Conservation (phyloP, 2,113 vertebrate species). For the Sisor rabdophorus region DNA sequence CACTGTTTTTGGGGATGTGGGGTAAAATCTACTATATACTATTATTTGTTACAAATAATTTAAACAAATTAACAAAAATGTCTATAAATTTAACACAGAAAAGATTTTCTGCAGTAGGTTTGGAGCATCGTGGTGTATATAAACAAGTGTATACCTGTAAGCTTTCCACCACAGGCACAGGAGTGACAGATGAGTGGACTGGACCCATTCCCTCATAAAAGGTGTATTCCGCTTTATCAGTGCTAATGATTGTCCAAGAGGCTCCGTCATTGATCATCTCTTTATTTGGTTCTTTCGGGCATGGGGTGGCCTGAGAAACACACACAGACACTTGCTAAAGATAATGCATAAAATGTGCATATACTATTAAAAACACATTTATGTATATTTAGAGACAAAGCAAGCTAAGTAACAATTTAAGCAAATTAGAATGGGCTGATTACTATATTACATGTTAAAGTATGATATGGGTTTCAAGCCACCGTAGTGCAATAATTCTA, state of each 20-base stretch:
- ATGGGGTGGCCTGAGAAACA: constrained; percentile 90
- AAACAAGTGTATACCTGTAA: constrained; percentile 77
- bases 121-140: background rate
- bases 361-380: constrained; percentile 17
- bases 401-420: background rate
- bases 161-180: constrained; percentile 98
- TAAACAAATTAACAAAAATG: too few relatives aligned
- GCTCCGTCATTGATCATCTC: constrained; percentile 99
- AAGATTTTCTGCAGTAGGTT: too few relatives aligned
- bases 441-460: too few relatives aligned
- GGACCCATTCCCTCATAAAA: constrained; percentile 99
- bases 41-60: too few relatives aligned
- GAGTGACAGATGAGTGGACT: constrained; percentile 93
- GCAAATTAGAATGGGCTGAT: constrained; percentile 17
- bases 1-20: too few relatives aligned
- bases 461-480: too few relatives aligned
- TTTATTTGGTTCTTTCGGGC: constrained; percentile 99
- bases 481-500: too few relatives aligned
- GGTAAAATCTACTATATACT: too few relatives aligned
- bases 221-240: constrained; percentile 98
- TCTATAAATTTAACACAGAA: too few relatives aligned
- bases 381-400: constrained; percentile 1
- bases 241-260: constrained; percentile 99
- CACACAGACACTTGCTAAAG: background rate
- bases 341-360: constrained; percentile 3